Percentiles rank a stretch among this genome's conserved stretches.
Conservation (phyloP, 2,113 vertebrate genomes). For the Lichenostomus cassidix region DNA sequence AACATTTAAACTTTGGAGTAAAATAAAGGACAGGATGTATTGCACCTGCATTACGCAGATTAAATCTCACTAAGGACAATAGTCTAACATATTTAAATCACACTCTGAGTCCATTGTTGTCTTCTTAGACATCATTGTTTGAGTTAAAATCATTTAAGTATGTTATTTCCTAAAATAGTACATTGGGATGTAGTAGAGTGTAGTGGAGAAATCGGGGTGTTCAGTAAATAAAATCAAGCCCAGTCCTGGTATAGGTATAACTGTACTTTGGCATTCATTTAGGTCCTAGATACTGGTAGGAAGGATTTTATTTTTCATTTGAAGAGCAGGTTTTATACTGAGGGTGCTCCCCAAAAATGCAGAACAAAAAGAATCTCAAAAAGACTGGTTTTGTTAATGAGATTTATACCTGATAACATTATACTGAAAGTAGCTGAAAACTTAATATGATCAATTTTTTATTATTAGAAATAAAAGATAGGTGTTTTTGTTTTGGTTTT, state of each 20-base stretch:
- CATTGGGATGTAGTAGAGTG: not conserved
- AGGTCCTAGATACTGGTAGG: not conserved
- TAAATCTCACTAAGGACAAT: not conserved
- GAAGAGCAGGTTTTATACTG: not conserved
- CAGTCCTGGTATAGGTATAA: not conserved
- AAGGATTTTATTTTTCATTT: not conserved
- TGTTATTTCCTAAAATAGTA: not conserved
- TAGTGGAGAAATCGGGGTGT: not conserved
- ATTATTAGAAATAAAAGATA: not conserved
- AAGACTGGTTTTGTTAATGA: not conserved
- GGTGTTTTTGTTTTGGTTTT: not conserved
- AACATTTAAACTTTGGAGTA: constrained; percentile 74
- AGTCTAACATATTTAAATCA: not conserved
- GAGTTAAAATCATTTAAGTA: constrained; percentile 20
- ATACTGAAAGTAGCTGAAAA: not conserved
- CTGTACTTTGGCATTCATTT: not conserved
- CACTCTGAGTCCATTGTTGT: not conserved
- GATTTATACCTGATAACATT: not conserved
- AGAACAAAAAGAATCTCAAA: not conserved
- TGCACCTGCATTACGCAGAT: not conserved
- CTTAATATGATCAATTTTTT: not conserved
- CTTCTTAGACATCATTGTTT: not conserved
- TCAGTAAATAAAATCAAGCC: not conserved
- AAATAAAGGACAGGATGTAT: constrained; percentile 42
- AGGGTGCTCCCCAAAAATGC: not conserved